Percentiles rank a stretch among this genome's conserved stretches.
phyloP scores from a whole-genome alignment of 2,113 vertebrate species.

The Eclectus roratus region DNA sequence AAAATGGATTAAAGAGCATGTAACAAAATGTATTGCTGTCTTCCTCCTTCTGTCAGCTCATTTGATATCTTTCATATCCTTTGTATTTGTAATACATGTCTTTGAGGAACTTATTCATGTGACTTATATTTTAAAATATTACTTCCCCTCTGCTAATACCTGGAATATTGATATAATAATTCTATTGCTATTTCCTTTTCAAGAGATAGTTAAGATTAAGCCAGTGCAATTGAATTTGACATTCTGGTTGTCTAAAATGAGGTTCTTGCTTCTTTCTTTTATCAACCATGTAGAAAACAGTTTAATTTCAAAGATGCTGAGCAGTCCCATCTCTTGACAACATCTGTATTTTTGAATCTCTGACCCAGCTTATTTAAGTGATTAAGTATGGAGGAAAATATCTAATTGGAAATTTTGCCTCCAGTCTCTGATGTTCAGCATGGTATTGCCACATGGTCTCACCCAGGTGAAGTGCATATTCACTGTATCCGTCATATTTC shows the following conservation, averaged over 20 bases:
- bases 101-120: background rate
- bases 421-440: background rate
- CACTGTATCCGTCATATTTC: background rate
- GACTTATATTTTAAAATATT: conserved; percentile 8
- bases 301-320: background rate
- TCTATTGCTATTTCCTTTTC: background rate
- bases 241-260: background rate
- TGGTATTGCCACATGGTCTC: background rate
- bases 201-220: background rate
- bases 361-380: background rate
- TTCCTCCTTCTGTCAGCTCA: background rate
- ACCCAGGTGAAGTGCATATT: background rate
- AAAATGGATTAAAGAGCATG: conserved; percentile 21
- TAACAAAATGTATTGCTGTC: background rate
- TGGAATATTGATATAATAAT: background rate
- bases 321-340: background rate
- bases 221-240: background rate
- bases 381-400: background rate
- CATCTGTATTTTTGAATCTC: background rate
- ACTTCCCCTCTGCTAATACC: background rate
- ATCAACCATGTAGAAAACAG: background rate
- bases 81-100: background rate
- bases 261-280: background rate
- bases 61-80: background rate
- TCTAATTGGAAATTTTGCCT: background rate